These are phyloP conservation scores for Lasioglossum oenotherae DNA, from an alignment of 2,888 invertebrate genomes.

Conservation along the genomic window DNA sequence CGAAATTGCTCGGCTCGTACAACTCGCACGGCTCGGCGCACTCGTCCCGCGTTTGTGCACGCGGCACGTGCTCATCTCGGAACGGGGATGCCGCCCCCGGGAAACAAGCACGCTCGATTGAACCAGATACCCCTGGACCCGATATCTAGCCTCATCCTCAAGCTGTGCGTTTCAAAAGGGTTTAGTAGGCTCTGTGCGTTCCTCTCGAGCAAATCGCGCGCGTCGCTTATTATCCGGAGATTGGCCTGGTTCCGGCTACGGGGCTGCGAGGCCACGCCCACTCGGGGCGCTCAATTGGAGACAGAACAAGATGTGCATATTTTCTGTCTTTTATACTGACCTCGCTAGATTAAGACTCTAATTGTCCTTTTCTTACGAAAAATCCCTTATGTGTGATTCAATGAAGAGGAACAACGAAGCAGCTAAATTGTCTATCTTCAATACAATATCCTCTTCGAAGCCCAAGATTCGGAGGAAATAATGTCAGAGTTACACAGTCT, in stretches of 20 bases:
- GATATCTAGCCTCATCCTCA: neutral
- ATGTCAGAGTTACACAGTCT: neutral
- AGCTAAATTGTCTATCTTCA: neutral
- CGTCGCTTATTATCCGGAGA: neutral
- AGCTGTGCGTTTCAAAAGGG: slow-evolving; percentile 20
- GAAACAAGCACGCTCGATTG: slow-evolving; percentile 36
- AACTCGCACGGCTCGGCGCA: slow-evolving; percentile 35
- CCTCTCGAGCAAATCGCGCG: neutral
- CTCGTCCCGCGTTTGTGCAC: slow-evolving; percentile 43
- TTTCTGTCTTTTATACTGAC: neutral
- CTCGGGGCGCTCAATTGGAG: neutral
- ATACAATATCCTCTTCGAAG: neutral
- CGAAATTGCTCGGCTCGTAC: slow-evolving; percentile 48
- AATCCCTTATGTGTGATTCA: too few species aligned
- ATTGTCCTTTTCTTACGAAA: neutral
- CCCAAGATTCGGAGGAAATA: neutral
- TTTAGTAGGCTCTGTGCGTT: neutral
- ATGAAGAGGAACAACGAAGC: too few species aligned
- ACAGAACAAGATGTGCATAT: neutral
- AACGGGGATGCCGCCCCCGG: slow-evolving; percentile 23
- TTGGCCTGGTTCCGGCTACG: neutral
- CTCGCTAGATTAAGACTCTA: neutral
- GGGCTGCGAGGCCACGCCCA: neutral
- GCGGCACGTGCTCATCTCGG: slow-evolving; percentile 53
- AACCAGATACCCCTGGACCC: slow-evolving; percentile 25